Conservation (phyloP, 2,797 vertebrate genomes). For the Betta splendens region DNA sequence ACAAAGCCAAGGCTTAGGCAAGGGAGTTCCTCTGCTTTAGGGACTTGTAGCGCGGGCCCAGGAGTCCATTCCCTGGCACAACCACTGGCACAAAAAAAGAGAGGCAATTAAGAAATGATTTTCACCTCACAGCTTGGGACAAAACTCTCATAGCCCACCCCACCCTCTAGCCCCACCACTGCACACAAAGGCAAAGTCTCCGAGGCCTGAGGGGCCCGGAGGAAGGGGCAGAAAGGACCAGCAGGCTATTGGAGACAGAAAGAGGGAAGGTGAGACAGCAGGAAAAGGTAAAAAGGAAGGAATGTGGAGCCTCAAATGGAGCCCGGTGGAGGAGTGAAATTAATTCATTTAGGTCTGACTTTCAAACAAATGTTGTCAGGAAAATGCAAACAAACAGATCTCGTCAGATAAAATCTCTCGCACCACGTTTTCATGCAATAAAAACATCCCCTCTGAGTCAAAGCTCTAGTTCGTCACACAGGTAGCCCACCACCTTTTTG, state of each 20-base stretch:
- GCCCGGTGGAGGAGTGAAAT: conserved; percentile 25
- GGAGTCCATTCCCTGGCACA: conserved; percentile 58
- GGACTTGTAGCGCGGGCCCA: conserved; percentile 42
- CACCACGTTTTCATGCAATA: neutral
- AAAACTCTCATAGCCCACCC: conserved; percentile 44
- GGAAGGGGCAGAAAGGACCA: neutral
- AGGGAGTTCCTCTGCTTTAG: conserved; percentile 61
- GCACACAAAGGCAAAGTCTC: conserved; percentile 53
- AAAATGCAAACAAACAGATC: too few species aligned
- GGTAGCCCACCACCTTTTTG: neutral
- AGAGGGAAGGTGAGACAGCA: conserved; percentile 5
- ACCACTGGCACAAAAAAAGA: conserved; percentile 42
- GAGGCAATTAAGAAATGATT: conserved; percentile 74
- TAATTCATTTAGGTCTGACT: conserved; percentile 34
- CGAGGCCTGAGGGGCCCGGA: conserved; percentile 21
- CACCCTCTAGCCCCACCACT: conserved; percentile 11
- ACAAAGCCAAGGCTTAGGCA: conserved; percentile 67
- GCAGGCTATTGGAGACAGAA: neutral
- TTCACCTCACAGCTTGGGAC: conserved; percentile 66
- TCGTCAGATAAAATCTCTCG: neutral
- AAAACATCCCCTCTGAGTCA: neutral
- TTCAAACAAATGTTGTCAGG: too few species aligned
- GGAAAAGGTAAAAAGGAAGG: conserved; percentile 6
- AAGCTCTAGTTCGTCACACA: neutral
- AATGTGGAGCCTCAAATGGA: conserved; percentile 43